Conservation (phyloP, 2,888 invertebrate genomes). For the Dasypogon diadema region DNA sequence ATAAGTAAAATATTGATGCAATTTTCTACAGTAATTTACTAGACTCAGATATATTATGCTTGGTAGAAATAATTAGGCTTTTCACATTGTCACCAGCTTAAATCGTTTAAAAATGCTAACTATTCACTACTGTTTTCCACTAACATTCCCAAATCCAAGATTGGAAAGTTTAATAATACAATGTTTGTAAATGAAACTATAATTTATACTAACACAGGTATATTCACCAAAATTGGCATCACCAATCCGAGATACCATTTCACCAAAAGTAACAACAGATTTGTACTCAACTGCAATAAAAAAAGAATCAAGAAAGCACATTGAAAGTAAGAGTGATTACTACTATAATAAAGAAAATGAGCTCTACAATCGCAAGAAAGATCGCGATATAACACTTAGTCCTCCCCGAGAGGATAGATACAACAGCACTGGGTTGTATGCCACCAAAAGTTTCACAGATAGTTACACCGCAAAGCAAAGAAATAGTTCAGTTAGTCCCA, state of each 20-base stretch:
- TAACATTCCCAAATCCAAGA: too few relatives aligned
- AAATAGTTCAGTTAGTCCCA: conserved; percentile 60
- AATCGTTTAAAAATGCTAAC: too few relatives aligned
- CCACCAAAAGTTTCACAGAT: conserved; percentile 57
- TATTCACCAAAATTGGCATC: conserved; percentile 61
- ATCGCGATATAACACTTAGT: conserved; percentile 62
- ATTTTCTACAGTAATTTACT: too few relatives aligned
- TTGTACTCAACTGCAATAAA: conserved; percentile 63
- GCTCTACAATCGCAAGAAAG: conserved; percentile 61
- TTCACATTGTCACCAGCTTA: too few relatives aligned
- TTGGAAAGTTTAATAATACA: not conserved
- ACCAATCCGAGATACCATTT: conserved; percentile 60
- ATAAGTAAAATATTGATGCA: too few relatives aligned
- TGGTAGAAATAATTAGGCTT: too few relatives aligned
- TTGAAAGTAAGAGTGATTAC: conserved; percentile 63
- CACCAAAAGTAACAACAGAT: conserved; percentile 64
- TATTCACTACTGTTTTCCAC: too few relatives aligned
- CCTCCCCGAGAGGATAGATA: conserved; percentile 66
- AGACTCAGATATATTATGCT: too few relatives aligned
- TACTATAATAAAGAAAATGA: conserved; percentile 69
- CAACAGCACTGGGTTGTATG: conserved; percentile 57
- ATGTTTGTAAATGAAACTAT: not conserved
- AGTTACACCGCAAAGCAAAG: conserved; percentile 57
- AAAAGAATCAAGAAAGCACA: conserved; percentile 61
- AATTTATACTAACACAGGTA: conserved; percentile 40